Conservation (phyloP, 2,113 vertebrate genomes). For the Eurystomus gularis region DNA sequence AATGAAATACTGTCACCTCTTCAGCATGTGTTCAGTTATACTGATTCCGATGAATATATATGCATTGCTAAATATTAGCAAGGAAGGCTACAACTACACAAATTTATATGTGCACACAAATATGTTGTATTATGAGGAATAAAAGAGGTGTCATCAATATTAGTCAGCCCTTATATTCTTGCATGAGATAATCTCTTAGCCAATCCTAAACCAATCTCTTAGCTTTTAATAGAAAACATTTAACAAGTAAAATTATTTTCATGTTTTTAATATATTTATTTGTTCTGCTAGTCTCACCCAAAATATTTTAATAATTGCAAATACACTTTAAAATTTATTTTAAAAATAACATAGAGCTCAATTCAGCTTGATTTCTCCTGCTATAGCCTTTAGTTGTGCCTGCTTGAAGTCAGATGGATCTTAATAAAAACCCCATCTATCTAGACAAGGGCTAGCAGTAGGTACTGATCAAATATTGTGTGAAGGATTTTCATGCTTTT, state of each 20-base stretch:
- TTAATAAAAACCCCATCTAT: not conserved
- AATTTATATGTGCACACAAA: not conserved
- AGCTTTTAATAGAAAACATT: not conserved
- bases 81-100: not conserved
- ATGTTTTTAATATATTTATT: not conserved
- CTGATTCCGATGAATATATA: not conserved
- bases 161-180: not conserved
- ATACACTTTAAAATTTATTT: not conserved
- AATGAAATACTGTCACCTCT: constrained; percentile 36
- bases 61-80: not conserved
- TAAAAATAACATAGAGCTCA: not conserved
- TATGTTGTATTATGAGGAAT: not conserved
- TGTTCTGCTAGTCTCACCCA: not conserved
- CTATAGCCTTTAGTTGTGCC: not conserved
- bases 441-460: not conserved
- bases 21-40: constrained; percentile 21
- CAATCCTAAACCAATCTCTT: too few relatives aligned
- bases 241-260: not conserved
- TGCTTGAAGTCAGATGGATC: not conserved
- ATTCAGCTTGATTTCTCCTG: not conserved
- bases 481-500: not conserved
- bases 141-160: not conserved
- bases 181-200: not conserved
- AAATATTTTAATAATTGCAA: not conserved
- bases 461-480: not conserved